These are phyloP conservation scores for Ciconia boyciana DNA, from an alignment of 2,113 vertebrate genomes.

Conservation along the genomic window DNA sequence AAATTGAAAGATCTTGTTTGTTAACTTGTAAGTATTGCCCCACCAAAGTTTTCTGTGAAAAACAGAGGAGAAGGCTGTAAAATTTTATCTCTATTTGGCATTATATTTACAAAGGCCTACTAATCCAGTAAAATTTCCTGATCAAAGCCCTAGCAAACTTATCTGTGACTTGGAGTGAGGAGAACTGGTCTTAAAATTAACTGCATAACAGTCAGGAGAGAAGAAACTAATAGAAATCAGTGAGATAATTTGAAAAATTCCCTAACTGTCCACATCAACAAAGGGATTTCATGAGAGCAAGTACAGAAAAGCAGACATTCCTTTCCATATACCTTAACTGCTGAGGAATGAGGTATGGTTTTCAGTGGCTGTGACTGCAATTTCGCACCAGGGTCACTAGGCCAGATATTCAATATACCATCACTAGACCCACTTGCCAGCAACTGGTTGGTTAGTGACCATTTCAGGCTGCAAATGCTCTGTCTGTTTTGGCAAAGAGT, in stretches of 20 bases:
- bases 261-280: not conserved
- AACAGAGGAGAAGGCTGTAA: not conserved
- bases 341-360: conserved; percentile 67
- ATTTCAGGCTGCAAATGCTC: conserved; percentile 77
- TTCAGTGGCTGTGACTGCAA: conserved; percentile 39
- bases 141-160: not conserved
- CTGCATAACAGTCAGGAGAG: not conserved
- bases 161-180: not conserved
- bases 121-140: not conserved
- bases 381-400: conserved; percentile 31
- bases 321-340: conserved; percentile 72
- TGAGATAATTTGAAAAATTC: not conserved
- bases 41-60: not conserved
- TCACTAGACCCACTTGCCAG: conserved; percentile 76
- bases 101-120: not conserved
- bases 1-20: not conserved
- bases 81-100: not conserved
- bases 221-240: not conserved
- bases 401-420: conserved; percentile 75
- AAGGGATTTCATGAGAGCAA: not conserved
- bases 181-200: not conserved
- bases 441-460: conserved; percentile 65
- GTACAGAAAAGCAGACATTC: not conserved
- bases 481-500: conserved; percentile 51
- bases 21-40: not conserved